Evolutionary conservation across 2,113 vertebrate species (phyloP), one percentile per base, ranked within the genome.

Genomic region (Petaurus breviceps): DNA sequence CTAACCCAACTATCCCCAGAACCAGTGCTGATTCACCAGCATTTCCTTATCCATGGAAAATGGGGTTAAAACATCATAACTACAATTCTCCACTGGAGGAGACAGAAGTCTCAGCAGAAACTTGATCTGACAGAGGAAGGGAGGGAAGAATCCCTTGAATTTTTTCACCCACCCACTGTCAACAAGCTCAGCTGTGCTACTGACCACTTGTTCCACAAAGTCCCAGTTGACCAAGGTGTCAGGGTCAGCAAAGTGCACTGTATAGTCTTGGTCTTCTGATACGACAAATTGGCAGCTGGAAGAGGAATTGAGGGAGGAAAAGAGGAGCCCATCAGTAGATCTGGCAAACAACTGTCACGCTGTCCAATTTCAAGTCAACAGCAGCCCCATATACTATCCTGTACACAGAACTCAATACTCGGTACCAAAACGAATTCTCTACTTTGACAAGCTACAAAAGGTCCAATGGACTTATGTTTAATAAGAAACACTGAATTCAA

Each of bases 161-260:
- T 91, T 24, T 91, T 2, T 91, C 89, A 51, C 92, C 91, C 37
- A 61, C 24, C 93, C 77, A 94, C 0, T 55, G 55, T 49, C 94
- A 92, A 26, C 0, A 93, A 94, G 47, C 46, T 77, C 68, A 54
- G 89, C 26, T 57, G 23, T 93, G 95, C 91, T 98, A 99, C 99
- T 99, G 96, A 99, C 99, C 99, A 99, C 99, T 99, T 99, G 99
- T 98, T 99, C 99, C 99, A 99, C 99, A 98, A 99, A 99, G 98
- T 99, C 99, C 99, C 99, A 99, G 99, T 99, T 99, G 98, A 99
- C 99, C 98, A 99, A 98, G 51, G 99, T 99, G 98, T 99, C 99
- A 96, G 99, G 99, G 98, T 99, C 99, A 98, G 99, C 99, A 98
- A 99, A 99, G 98, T 99, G 99, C 98, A 99, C 99, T 97, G 99